phyloP scores from a whole-genome alignment of 1,140 invertebrate genomes.

The Cotesia vestalis region DNA sequence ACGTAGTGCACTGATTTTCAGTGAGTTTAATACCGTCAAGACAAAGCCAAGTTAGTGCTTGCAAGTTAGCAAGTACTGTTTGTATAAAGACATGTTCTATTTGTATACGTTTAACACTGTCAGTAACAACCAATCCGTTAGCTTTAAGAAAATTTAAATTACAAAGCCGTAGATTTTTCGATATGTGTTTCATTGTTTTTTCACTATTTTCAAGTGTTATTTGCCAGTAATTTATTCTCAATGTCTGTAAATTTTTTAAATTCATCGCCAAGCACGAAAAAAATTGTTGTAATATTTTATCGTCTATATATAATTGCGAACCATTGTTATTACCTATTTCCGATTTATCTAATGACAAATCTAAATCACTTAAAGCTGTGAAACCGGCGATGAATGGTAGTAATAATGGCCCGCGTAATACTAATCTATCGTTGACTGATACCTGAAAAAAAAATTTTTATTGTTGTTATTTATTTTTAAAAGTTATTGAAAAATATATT shows the following conservation, averaged over 20 bases:
- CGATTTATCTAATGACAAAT: slow-evolving; percentile 63
- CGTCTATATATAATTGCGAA: slow-evolving; percentile 61
- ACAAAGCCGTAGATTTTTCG: slow-evolving; percentile 58
- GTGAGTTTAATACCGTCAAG: slow-evolving; percentile 60
- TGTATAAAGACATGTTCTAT: slow-evolving; percentile 63
- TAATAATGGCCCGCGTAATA: slow-evolving; percentile 65
- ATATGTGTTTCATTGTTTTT: slow-evolving; percentile 59
- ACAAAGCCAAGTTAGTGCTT: slow-evolving; percentile 61
- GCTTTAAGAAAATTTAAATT: slow-evolving; percentile 58
- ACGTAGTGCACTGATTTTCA: slow-evolving; percentile 53
- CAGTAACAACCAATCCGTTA: slow-evolving; percentile 58
- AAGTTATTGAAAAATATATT: too few relatives aligned
- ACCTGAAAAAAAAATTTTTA: slow-evolving; percentile 52
- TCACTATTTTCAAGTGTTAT: slow-evolving; percentile 62
- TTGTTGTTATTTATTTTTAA: too few relatives aligned
- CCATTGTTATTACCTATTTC: slow-evolving; percentile 55
- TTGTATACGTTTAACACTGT: slow-evolving; percentile 54
- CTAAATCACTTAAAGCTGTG: slow-evolving; percentile 65
- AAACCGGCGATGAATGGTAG: slow-evolving; percentile 66
- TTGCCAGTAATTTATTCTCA: slow-evolving; percentile 63
- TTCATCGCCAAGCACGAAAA: slow-evolving; percentile 57
- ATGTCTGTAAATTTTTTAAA: slow-evolving; percentile 58
- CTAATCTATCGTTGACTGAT: slow-evolving; percentile 63
- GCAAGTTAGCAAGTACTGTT: slow-evolving; percentile 58
- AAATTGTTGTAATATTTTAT: slow-evolving; percentile 62